A percentile compares a stretch with the other conserved stretches of the same genome.
These are phyloP conservation scores for Nycticryphes semicollaris DNA, from an alignment of 2,113 vertebrate species.

Conservation along the genomic window DNA sequence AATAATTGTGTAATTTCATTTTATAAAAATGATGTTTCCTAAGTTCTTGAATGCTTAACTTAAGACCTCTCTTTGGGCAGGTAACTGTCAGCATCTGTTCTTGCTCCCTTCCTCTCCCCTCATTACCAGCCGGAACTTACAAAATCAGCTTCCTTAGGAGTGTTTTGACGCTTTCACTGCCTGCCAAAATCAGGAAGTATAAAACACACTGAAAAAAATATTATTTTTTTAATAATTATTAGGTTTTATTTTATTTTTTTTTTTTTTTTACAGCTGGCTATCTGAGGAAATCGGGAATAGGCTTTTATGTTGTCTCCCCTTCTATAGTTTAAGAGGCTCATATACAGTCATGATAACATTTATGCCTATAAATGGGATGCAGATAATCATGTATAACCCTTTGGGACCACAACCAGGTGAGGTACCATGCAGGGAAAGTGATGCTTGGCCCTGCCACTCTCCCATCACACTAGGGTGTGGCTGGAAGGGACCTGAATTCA, in stretches of 20 bases:
- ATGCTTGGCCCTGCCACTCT: neutral
- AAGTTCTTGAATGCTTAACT: neutral
- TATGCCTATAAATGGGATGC: neutral
- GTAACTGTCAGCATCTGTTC: neutral
- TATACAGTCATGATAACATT: neutral
- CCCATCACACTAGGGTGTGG: rapidly evolving
- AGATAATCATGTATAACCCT: neutral
- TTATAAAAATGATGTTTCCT: neutral
- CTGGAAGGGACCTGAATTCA: neutral
- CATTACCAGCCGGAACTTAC: neutral
- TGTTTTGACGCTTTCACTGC: neutral
- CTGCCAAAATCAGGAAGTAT: slow-evolving; percentile 42
- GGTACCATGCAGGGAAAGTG: rapidly evolving
- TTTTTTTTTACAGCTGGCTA: neutral
- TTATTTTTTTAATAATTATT: neutral
- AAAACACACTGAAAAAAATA: neutral
- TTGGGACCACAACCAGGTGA: neutral
- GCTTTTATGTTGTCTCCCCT: neutral
- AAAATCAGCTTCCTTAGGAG: slow-evolving; percentile 14
- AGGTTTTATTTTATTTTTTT: neutral
- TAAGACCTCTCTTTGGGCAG: neutral
- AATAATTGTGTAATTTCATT: neutral
- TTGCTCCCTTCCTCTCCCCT: neutral
- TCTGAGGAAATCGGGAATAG: neutral
- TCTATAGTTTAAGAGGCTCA: neutral